A percentile compares a stretch with the other conserved stretches of the same genome.
These are phyloP conservation scores for Vandiemenella viatica DNA, from an alignment of 2,888 invertebrate species.

Conservation along the genomic window DNA sequence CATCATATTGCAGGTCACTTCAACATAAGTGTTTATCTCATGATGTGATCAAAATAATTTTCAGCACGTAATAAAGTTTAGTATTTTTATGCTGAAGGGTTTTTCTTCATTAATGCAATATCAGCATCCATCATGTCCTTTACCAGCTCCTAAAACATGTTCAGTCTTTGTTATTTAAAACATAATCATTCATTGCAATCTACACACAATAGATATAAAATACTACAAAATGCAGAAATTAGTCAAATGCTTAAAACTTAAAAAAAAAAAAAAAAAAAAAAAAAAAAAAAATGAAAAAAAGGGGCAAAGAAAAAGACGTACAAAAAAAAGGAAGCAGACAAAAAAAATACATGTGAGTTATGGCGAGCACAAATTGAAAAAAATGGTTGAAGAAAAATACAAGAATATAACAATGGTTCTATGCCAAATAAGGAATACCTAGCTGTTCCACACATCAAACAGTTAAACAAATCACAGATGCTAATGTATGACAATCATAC, in stretches of 20 bases:
- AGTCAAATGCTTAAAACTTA: background rate
- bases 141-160: conserved; percentile 52
- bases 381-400: background rate
- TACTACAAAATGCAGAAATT: background rate
- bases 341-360: background rate
- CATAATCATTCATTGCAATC: background rate
- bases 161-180: background rate
- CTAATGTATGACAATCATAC: too few relatives aligned
- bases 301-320: conserved; percentile 1
- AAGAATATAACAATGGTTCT: background rate
- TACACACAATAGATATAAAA: conserved; percentile 1
- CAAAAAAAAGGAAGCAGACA: background rate
- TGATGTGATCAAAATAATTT: too few relatives aligned
- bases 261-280: too few relatives aligned
- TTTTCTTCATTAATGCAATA: conserved; percentile 73
- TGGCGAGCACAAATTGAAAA: background rate
- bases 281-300: background rate
- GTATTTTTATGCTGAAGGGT: conserved; percentile 63
- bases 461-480: too few relatives aligned
- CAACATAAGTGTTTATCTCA: too few relatives aligned
- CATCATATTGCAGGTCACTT: too few relatives aligned
- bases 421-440: too few relatives aligned
- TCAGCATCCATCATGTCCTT: conserved; percentile 91
- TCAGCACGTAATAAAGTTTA: too few relatives aligned
- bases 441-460: too few relatives aligned